Conservation (phyloP, 2,113 vertebrate genomes). For the Amazona vittata region DNA sequence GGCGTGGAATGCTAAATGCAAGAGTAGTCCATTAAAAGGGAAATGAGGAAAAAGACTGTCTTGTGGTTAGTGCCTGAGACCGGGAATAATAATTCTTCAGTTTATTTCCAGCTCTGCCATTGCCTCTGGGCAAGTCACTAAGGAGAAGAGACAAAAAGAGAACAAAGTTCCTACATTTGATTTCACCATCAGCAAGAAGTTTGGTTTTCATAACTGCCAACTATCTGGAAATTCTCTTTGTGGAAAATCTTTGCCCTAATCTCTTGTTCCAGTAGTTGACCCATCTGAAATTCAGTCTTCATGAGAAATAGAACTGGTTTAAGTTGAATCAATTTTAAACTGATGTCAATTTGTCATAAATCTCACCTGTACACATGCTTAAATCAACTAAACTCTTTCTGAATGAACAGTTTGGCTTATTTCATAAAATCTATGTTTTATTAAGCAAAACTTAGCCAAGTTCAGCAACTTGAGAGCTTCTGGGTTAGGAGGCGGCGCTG, state of each 20-base stretch:
- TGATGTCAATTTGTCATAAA: background rate
- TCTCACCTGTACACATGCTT: background rate
- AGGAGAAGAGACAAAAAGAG: background rate
- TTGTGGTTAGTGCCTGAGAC: constrained; percentile 8
- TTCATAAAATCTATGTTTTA: background rate
- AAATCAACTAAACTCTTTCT: background rate
- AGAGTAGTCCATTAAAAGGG: constrained; percentile 52
- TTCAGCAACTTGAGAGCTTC: background rate
- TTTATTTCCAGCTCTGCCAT: constrained; percentile 30
- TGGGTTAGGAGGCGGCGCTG: background rate
- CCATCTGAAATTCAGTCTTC: background rate
- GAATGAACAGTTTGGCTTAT: background rate
- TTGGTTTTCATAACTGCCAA: background rate
- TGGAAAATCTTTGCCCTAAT: background rate
- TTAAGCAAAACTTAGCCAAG: background rate
- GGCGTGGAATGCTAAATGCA: constrained; percentile 33
- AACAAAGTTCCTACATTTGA: background rate
- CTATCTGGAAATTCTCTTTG: background rate
- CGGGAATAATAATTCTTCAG: constrained; percentile 43
- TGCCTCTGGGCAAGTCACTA: background rate
- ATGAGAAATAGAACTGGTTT: background rate
- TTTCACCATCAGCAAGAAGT: background rate
- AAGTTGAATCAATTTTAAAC: background rate
- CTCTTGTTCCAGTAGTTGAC: background rate
- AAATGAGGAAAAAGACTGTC: constrained; percentile 48